These are phyloP conservation scores for Chamaea fasciata DNA, from an alignment of 2,113 vertebrate species.

Conservation along the genomic window DNA sequence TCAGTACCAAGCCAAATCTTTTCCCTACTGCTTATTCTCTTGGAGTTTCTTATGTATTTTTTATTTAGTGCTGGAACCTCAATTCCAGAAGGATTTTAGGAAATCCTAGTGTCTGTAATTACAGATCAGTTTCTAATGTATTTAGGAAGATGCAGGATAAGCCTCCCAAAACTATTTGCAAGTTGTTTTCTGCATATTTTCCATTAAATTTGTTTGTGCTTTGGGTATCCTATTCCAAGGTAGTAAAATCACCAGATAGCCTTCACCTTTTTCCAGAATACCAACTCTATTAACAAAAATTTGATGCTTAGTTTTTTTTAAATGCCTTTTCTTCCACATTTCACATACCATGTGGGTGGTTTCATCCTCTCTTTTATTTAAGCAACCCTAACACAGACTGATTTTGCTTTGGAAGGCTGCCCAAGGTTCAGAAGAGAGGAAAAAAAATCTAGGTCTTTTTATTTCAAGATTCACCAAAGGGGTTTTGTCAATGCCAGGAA, in stretches of 20 bases:
- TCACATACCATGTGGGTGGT: background rate
- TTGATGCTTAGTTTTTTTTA: background rate
- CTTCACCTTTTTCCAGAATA: background rate
- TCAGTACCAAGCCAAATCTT: background rate
- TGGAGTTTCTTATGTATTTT: background rate
- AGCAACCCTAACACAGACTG: background rate
- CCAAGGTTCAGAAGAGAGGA: background rate
- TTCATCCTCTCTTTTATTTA: background rate
- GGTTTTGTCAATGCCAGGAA: background rate
- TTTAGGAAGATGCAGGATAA: background rate
- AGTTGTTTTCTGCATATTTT: background rate
- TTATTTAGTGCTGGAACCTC: background rate
- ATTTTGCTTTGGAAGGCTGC: background rate
- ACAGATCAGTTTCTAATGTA: background rate
- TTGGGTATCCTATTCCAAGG: background rate
- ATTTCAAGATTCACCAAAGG: background rate
- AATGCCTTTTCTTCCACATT: background rate
- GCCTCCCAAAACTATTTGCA: background rate
- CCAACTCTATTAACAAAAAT: background rate
- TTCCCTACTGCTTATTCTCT: background rate
- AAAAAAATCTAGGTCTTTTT: background rate
- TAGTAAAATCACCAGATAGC: background rate
- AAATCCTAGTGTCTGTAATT: background rate
- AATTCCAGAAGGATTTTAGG: background rate
- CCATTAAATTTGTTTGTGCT: background rate